Conservation (phyloP, 2,888 invertebrate species). For the Pherbina coryleti region DNA sequence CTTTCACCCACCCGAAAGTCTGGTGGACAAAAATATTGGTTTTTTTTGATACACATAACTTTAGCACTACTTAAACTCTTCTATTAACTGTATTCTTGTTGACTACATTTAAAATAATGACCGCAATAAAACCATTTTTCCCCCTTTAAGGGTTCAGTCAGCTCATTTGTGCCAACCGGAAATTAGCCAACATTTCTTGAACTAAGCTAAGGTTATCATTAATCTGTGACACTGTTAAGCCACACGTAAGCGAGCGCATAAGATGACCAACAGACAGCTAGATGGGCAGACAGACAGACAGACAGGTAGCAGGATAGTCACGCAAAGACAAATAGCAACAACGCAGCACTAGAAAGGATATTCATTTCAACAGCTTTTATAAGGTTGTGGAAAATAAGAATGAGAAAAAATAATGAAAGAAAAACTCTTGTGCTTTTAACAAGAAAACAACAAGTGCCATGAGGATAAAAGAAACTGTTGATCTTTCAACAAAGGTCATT, state of each 20-base stretch:
- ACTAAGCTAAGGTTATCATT: no score
- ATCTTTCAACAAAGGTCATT: not conserved
- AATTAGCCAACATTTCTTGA: no score
- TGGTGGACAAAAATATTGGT: no score
- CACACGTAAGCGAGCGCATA: not conserved
- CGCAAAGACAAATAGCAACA: no score
- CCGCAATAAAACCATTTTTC: not conserved
- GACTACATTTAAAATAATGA: no score
- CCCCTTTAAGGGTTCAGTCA: not conserved
- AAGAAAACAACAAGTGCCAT: not conserved
- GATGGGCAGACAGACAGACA: not conserved
- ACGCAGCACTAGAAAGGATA: not conserved
- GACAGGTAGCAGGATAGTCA: not conserved
- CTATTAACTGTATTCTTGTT: no score
- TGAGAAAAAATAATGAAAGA: not conserved
- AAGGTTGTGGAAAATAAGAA: no score
- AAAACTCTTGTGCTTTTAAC: not conserved
- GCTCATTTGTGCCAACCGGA: not conserved
- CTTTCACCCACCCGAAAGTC: no score
- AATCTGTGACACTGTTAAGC: no score
- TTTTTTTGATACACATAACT: no score
- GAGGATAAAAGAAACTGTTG: not conserved
- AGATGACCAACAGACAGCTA: not conserved
- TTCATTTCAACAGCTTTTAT: not conserved
- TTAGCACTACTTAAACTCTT: no score